Evolutionary conservation across 2,113 vertebrate genomes (phyloP).

Genomic region (Prunella fulvescens): DNA sequence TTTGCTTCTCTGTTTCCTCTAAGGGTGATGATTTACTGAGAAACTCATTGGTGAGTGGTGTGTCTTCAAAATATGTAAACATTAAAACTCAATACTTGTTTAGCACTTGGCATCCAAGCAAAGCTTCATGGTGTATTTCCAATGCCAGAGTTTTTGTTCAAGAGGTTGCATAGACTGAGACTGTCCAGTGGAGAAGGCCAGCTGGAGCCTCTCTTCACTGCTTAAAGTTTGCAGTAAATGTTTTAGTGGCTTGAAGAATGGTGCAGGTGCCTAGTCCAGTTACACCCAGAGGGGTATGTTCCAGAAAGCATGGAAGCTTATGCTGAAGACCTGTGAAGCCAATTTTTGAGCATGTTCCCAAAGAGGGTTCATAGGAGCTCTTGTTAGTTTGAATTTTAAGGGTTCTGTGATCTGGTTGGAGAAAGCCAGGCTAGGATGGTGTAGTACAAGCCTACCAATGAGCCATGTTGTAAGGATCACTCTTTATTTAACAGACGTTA

Average conservation of each 20-base stretch:
- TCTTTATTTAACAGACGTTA: too few relatives aligned
- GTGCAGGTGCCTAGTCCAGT: neutral
- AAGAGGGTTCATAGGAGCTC: neutral
- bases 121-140: neutral
- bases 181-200: neutral
- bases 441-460: neutral
- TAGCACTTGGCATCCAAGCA: neutral
- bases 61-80: conserved; percentile 2
- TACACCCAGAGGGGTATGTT: neutral
- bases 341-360: neutral
- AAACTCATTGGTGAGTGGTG: neutral
- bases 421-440: neutral
- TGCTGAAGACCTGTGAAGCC: neutral
- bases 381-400: neutral
- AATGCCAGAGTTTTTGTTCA: neutral
- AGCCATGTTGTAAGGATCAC: neutral
- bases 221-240: neutral
- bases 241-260: neutral
- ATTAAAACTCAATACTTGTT: neutral
- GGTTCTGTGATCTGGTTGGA: neutral
- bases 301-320: neutral
- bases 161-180: neutral
- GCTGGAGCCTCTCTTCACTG: neutral
- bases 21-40: conserved; percentile 1
- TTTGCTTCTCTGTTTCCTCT: conserved; percentile 59